These are phyloP conservation scores for Melierax canorus DNA, from an alignment of 2,113 vertebrate species.

Conservation along the genomic window DNA sequence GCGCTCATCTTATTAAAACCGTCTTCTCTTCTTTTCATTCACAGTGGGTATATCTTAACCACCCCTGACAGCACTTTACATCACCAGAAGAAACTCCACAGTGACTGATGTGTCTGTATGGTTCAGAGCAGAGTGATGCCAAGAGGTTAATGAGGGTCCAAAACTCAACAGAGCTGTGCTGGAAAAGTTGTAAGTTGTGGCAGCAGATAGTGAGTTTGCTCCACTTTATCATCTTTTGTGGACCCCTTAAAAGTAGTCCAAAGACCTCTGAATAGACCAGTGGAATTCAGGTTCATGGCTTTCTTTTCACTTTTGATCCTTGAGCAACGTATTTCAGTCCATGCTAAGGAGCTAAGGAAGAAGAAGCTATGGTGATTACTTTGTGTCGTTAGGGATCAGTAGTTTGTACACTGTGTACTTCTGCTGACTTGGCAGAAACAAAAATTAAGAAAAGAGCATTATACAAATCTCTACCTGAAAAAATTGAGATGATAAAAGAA, in stretches of 20 bases:
- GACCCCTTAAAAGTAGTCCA: background rate
- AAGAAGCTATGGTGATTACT: accelerated
- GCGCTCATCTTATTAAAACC: background rate
- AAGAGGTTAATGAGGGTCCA: background rate
- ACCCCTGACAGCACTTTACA: background rate
- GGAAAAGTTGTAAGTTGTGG: background rate
- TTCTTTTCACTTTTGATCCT: background rate
- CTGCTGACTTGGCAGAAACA: background rate
- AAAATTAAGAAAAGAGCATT: background rate
- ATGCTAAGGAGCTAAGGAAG: background rate
- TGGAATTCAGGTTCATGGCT: background rate
- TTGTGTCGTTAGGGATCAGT: background rate
- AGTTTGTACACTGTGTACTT: background rate
- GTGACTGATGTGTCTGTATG: background rate
- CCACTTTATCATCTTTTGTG: background rate
- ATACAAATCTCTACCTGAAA: background rate
- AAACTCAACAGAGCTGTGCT: background rate
- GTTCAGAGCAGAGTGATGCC: background rate
- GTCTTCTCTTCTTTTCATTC: background rate
- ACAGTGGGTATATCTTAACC: background rate
- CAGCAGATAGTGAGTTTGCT: background rate
- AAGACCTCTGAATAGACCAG: background rate
- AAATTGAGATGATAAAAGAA: background rate
- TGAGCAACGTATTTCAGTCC: background rate
- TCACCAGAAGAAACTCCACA: background rate